Evolutionary conservation across 2,888 invertebrate species (phyloP).

Genomic region (Campoplex capitator): DNA sequence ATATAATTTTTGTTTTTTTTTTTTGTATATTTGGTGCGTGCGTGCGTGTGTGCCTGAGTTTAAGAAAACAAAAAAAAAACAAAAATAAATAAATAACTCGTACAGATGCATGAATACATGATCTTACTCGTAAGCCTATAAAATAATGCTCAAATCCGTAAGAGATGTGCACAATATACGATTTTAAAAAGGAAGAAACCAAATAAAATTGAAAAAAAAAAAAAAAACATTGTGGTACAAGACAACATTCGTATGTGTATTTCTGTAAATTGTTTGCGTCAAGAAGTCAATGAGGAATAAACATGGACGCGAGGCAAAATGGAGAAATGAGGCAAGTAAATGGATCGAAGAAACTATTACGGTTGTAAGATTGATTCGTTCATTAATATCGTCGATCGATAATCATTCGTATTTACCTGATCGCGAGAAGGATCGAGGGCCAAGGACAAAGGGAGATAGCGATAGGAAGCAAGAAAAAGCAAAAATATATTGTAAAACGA

Average conservation of each 20-base stretch:
- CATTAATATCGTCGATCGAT: too few species aligned
- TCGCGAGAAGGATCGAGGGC: too few species aligned
- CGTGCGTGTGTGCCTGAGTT: not conserved
- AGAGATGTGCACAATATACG: constrained; percentile 29
- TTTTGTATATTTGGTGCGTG: constrained; percentile 3
- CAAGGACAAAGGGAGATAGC: too few species aligned
- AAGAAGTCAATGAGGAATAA: constrained; percentile 7
- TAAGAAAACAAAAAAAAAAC: not conserved
- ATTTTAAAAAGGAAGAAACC: constrained; percentile 4
- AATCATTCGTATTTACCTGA: too few species aligned
- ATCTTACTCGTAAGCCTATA: not conserved
- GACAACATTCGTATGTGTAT: constrained; percentile 3
- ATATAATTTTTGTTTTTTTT: not conserved
- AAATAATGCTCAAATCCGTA: constrained; percentile 2
- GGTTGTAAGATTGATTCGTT: too few species aligned
- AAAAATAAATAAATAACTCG: not conserved
- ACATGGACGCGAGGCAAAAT: not conserved
- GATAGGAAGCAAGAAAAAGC: too few species aligned
- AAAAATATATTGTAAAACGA: too few species aligned
- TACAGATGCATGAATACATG: not conserved
- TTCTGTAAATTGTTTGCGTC: not conserved
- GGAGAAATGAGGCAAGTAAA: not conserved
- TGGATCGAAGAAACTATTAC: too few species aligned
- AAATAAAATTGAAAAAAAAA: not conserved
- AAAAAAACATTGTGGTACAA: not conserved